Base-by-base conservation (phyloP, 2,888 invertebrate species). In the Lottia scabra region DNA sequence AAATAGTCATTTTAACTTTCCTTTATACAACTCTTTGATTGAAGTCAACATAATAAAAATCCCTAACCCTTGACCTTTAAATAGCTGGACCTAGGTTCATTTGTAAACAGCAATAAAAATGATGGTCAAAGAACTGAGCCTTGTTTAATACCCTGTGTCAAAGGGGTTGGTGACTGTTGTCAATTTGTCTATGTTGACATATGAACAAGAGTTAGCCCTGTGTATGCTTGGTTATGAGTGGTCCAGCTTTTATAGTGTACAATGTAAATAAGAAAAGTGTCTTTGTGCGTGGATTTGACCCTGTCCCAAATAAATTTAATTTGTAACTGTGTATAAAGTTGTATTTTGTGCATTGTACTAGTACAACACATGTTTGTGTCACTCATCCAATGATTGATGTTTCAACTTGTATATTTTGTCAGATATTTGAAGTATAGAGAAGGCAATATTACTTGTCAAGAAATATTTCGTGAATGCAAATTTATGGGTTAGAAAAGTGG, bases 141-240 rank as follows among this genome's bases (percentile, higher is more conserved):
- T 23, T 56, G 56, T 23, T 56, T 56, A 56, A 56, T 56, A 23
- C 56, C 56, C 23, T 56, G 23, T 56, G 56, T 56, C 56, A 56
- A 56, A 56, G 56, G 56, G 56, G 23, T 56, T 56, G 56, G 56
- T 56, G 23, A 23, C 56, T 56, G 56, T 56, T 56, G 56, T 56
- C 56, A 56, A 56, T 56, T 56, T 56, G 19, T 56, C 56, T 56
- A 19, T 56, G 19, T 56, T 56, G 56, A 56, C 56, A 56, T 56
- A 23, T 23, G 56, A 19, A 56, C 56, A 56, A 19, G 56, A 23
- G 19, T 56, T 56, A 56, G 19, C 56, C 23, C 56, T 56, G 5
- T 12, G 38, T 23, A 10, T 4, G 19, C 15, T 19, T 56, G 23
- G 19, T 56, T 56, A 19, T 56, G 56, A 56, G 19, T 56, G 19